phyloP scores from a whole-genome alignment of 2,113 vertebrate genomes.

The Pseudopodoces humilis region DNA sequence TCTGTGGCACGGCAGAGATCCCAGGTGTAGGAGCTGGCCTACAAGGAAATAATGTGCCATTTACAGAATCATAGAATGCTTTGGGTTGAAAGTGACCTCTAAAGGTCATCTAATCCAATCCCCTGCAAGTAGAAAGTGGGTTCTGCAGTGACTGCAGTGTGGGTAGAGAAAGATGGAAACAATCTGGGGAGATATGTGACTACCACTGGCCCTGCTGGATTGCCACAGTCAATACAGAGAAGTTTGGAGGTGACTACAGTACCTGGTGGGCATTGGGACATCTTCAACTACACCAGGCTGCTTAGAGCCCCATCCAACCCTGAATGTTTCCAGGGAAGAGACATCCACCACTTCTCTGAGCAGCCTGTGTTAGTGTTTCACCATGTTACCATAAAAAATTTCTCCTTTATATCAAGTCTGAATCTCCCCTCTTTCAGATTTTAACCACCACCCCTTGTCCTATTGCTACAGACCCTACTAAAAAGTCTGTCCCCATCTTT shows the following conservation, averaged over 20 bases:
- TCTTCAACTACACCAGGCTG: not conserved
- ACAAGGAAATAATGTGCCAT: not conserved
- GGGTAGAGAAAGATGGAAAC: not conserved
- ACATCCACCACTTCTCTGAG: not conserved
- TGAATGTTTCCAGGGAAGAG: not conserved
- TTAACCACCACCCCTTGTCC: not conserved
- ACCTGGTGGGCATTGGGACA: not conserved
- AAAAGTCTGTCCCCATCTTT: not conserved
- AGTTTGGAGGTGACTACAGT: not conserved
- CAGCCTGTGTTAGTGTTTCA: not conserved
- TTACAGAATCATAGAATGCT: not conserved
- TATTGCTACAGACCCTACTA: not conserved
- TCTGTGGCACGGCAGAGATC: not conserved
- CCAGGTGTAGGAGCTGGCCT: not conserved
- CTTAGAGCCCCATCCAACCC: not conserved
- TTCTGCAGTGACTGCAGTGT: not conserved
- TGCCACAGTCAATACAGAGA: not conserved
- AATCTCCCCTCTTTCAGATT: not conserved
- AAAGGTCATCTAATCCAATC: not conserved
- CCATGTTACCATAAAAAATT: accelerated
- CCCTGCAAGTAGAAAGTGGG: not conserved
- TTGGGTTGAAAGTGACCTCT: not conserved
- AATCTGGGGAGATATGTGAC: not conserved
- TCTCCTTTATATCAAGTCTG: not conserved
- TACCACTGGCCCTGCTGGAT: not conserved